Evolutionary conservation across 2,797 vertebrate genomes (phyloP).

Genomic region (Chiloscyllium punctatum): DNA sequence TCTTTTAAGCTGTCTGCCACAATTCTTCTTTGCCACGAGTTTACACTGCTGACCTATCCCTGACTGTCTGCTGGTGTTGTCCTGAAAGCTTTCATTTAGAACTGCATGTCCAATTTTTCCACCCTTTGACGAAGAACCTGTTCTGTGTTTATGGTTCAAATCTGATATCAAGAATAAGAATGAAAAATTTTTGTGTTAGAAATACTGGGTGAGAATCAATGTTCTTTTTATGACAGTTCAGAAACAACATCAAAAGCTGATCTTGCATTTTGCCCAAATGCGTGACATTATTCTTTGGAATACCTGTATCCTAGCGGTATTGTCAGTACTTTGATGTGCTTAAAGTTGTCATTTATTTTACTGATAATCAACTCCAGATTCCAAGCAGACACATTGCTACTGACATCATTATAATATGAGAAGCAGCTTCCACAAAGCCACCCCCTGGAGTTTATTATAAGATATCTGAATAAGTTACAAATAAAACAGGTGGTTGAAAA

Average conservation of each 20-base stretch:
- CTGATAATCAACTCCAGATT: neutral
- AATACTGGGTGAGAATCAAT: neutral
- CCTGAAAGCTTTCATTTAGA: neutral
- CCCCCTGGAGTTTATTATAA: neutral
- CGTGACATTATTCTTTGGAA: neutral
- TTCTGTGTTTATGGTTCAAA: neutral
- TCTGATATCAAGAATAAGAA: neutral
- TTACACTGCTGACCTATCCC: neutral
- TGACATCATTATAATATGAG: conserved; percentile 28
- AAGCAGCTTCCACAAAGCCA: neutral
- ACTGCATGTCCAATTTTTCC: neutral
- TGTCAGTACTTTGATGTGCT: neutral
- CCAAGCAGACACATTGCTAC: neutral
- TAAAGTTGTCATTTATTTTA: neutral
- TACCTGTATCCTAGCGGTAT: neutral
- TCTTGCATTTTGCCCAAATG: neutral
- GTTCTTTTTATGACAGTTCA: neutral
- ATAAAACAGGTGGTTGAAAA: conserved; percentile 26
- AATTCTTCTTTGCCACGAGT: neutral
- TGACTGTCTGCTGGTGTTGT: neutral
- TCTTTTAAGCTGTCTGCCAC: neutral
- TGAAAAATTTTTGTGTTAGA: neutral
- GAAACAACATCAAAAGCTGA: neutral
- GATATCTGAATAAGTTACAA: neutral
- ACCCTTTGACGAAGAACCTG: neutral